A percentile compares a stretch with the other conserved stretches of the same genome.
Conservation (phyloP, 2,113 vertebrate species). For the Nycticryphes semicollaris region DNA sequence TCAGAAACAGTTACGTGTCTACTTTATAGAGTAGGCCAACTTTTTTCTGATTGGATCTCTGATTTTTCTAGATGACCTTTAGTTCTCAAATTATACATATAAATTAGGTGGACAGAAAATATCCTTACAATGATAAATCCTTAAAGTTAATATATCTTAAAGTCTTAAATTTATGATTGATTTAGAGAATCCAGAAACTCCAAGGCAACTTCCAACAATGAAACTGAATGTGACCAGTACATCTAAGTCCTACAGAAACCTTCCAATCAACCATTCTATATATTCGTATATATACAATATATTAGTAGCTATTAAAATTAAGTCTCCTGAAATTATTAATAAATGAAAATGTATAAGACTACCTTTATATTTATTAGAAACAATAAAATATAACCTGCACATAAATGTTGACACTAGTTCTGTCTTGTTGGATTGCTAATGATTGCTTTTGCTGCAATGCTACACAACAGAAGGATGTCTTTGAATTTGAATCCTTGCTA, state of each 20-base stretch:
- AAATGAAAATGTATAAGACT: not conserved
- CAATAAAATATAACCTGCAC: not conserved
- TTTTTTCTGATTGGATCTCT: not conserved
- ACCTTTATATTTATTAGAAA: not conserved
- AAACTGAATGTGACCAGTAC: not conserved
- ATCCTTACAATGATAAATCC: not conserved
- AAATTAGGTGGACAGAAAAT: not conserved
- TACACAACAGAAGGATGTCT: not conserved
- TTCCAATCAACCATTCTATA: not conserved
- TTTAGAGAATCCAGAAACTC: not conserved
- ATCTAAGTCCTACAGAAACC: not conserved
- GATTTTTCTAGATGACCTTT: not conserved
- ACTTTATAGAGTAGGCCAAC: not conserved
- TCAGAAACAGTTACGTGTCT: not conserved
- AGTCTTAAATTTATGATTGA: not conserved
- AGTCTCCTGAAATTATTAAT: not conserved
- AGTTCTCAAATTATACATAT: not conserved
- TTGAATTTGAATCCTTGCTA: conserved; percentile 1
- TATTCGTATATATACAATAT: no score
- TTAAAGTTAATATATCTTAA: not conserved
- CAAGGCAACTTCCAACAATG: not conserved
- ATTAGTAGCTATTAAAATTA: not conserved
- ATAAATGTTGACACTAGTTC: not conserved
- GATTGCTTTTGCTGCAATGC: conserved; percentile 1
- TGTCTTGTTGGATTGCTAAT: not conserved